Evolutionary conservation across 2,888 invertebrate species (phyloP).

Genomic region (Drosophila infuscata): DNA sequence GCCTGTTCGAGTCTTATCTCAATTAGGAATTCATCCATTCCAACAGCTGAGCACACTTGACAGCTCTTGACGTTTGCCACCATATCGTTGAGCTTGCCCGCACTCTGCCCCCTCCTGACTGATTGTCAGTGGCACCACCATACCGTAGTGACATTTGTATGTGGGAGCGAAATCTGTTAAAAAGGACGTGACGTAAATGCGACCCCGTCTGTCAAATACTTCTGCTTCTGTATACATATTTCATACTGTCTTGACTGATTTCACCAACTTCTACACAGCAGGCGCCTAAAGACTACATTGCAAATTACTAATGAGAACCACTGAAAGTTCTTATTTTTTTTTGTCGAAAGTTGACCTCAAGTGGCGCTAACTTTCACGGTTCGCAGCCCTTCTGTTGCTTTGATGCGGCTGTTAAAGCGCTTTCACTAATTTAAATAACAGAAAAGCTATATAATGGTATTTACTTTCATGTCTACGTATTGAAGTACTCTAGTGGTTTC

Average conservation of each 20-base stretch:
- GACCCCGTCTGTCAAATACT: conserved; percentile 24
- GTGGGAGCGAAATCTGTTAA: conserved; percentile 47
- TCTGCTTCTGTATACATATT: conserved; percentile 37
- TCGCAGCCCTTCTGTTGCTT: conserved; percentile 35
- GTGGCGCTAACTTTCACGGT: conserved; percentile 25
- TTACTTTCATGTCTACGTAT: conserved; percentile 9
- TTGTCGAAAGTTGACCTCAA: conserved; percentile 10
- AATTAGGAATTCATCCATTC: conserved; percentile 73
- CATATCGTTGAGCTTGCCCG: conserved; percentile 15
- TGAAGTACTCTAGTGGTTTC: conserved; percentile 18
- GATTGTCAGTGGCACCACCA: conserved; percentile 17
- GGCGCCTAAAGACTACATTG: conserved; percentile 26
- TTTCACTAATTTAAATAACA: conserved; percentile 47
- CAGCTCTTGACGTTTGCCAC: conserved; percentile 50
- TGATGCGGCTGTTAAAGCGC: conserved; percentile 44
- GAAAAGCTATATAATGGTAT: conserved; percentile 22
- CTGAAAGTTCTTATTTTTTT: conserved; percentile 21
- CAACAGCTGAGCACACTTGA: conserved; percentile 57
- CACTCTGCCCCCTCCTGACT: conserved; percentile 10
- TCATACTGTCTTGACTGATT: conserved; percentile 48
- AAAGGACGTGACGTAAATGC: conserved; percentile 67
- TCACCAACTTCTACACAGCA: conserved; percentile 42
- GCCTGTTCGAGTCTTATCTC: conserved; percentile 69
- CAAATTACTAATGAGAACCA: conserved; percentile 44
- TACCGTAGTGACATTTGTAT: conserved; percentile 11